Evolutionary conservation across 2,113 vertebrate genomes (phyloP), one percentile per base, ranked within the genome.

Genomic region (Pterophyllum scalare): DNA sequence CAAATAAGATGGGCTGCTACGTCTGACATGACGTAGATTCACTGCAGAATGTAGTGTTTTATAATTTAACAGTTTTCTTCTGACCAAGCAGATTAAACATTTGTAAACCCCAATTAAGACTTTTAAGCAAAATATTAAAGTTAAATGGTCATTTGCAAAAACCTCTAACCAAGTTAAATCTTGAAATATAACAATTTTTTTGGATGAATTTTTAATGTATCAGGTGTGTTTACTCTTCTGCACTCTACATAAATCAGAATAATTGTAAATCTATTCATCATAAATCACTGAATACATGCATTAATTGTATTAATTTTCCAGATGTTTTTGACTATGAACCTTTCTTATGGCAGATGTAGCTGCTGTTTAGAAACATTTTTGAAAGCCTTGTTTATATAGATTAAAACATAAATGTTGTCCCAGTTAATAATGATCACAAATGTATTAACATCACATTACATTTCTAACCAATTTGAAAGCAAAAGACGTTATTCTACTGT

Each of bases 1-100:
- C 2, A 75, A 13, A 17, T 77, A 33, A 64, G 77, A 28, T 35
- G 64, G 12, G 33, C 59, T 54, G n/a, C 52, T 84, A 79, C 67
- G 72, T 24, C 60, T 19, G 17, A 46, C 38, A 31, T 0, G 26
- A 52, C 31, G 43, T 52, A 31, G 26, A 72, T 52, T 31, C 15
- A 28, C 10, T 72, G 65, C 28, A 52, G 24, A 52, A 72, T 19
- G 49, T 4, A 13, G 10, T 72, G 43, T 72, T 72, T 0, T 72
- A 52, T 0, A 70, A 3, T 46, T 5, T 2, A 49, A 0, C 24
- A 20, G 6, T 72, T 72, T 72, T 31, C 43, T 72, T 72, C 4
- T 52, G 6, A 13, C 24, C 7, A 52, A 52, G 10, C 24, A 12
- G 26, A 72, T 22, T 3, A n/a, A 72, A 54, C 11, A 31, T n/a